Conservation (phyloP, 2,113 vertebrate species). For the Galeopterus variegatus region DNA sequence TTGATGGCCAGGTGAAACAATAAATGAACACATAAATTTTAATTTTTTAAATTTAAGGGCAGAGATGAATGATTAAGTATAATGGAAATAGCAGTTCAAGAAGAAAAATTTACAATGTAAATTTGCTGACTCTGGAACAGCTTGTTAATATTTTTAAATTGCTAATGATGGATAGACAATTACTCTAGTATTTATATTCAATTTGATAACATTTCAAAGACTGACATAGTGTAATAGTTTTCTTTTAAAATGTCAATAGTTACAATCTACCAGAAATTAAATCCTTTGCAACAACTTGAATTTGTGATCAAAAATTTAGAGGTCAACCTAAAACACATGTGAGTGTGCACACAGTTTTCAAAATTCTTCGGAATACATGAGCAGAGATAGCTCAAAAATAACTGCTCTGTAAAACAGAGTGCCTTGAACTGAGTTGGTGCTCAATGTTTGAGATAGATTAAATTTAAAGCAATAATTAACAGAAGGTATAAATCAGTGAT, state of each 20-base stretch:
- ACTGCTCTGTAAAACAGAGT: background rate
- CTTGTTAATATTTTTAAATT: conserved; percentile 55
- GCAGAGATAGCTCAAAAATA: background rate
- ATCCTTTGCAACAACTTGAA: conserved; percentile 15
- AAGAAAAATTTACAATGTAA: conserved; percentile 33
- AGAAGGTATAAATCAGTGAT: conserved; percentile 21
- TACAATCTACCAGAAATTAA: conserved; percentile 51
- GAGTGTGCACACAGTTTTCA: background rate
- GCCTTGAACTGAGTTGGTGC: background rate
- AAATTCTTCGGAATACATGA: background rate
- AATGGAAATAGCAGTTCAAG: conserved; percentile 17
- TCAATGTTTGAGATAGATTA: background rate
- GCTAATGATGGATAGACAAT: conserved; percentile 25
- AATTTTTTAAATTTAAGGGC: background rate
- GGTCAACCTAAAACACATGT: background rate
- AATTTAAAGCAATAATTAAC: conserved; percentile 3
- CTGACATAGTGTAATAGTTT: background rate
- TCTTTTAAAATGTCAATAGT: conserved; percentile 48
- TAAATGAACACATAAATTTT: conserved; percentile 28
- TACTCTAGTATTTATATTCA: conserved; percentile 36
- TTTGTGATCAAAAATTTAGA: conserved; percentile 12
- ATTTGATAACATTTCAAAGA: conserved; percentile 37
- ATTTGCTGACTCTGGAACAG: conserved; percentile 1
- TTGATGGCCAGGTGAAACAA: background rate
- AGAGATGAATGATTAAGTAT: background rate